Evolutionary conservation across 1,140 invertebrate species (phyloP).

Genomic region (Aphelinus atriplicis): DNA sequence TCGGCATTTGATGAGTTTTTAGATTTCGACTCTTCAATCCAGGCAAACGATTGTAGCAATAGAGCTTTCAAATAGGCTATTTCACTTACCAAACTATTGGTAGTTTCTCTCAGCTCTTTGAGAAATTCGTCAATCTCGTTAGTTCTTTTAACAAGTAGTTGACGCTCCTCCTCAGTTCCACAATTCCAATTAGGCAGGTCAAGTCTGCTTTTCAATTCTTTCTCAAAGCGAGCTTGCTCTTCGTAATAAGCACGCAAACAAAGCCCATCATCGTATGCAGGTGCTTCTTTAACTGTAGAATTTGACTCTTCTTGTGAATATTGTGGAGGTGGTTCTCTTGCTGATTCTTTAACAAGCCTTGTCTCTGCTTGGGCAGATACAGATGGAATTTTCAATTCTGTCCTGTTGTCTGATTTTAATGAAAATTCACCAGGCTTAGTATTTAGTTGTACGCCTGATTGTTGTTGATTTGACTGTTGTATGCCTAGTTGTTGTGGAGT

Average conservation of each 20-base stretch:
- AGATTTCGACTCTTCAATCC: constrained; percentile 65
- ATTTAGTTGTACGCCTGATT: not conserved
- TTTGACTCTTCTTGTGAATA: not conserved
- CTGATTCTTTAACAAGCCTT: constrained; percentile 13
- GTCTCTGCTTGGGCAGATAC: constrained; percentile 5
- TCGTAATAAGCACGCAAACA: constrained; percentile 56
- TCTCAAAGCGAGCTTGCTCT: constrained; percentile 65
- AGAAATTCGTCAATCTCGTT: constrained; percentile 62
- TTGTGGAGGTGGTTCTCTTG: constrained; percentile 1
- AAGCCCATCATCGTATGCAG: constrained; percentile 47
- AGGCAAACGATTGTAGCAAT: constrained; percentile 63
- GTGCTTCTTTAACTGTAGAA: constrained; percentile 9
- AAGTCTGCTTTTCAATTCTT: constrained; percentile 60
- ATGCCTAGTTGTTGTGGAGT: not conserved
- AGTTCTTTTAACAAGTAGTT: constrained; percentile 57
- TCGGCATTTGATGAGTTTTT: constrained; percentile 49
- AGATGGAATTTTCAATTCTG: constrained; percentile 14
- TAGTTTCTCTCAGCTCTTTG: constrained; percentile 63
- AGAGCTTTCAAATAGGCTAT: constrained; percentile 60
- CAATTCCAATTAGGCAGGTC: constrained; percentile 49
- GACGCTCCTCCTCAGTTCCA: constrained; percentile 66
- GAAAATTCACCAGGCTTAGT: not conserved
- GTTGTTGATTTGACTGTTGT: too few relatives aligned
- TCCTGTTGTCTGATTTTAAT: not conserved
- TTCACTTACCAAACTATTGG: constrained; percentile 57